These are phyloP conservation scores for Pandion haliaetus DNA, from an alignment of 2,113 vertebrate genomes.

Conservation along the genomic window DNA sequence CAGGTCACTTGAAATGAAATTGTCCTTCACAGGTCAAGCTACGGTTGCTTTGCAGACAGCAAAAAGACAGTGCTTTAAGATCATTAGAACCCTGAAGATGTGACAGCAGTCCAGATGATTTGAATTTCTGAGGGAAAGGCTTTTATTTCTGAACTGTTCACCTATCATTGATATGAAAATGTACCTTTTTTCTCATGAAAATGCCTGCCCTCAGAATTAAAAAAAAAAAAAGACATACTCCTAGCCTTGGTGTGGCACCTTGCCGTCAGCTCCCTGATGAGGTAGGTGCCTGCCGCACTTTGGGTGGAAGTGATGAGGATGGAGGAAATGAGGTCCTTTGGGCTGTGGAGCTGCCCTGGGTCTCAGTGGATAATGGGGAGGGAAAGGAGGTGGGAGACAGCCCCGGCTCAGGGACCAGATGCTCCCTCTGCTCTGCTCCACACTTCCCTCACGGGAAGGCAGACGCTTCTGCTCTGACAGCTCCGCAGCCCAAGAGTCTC, in stretches of 20 bases:
- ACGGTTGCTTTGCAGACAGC: not conserved
- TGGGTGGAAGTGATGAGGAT: not conserved
- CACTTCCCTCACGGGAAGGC: not conserved
- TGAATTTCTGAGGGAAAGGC: conserved; percentile 22
- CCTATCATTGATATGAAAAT: not conserved
- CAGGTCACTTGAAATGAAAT: conserved; percentile 32
- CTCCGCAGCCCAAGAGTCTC: fast-evolving
- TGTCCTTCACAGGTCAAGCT: conserved; percentile 32
- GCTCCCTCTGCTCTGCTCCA: not conserved
- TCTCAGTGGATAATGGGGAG: not conserved
- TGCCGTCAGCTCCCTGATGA: not conserved
- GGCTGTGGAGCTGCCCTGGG: not conserved
- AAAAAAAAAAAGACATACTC: not conserved
- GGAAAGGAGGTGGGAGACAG: not conserved
- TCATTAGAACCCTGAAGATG: not conserved
- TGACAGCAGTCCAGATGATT: not conserved
- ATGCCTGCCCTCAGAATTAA: not conserved
- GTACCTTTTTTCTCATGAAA: not conserved
- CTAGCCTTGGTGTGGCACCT: not conserved
- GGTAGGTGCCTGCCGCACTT: not conserved
- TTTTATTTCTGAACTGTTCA: conserved; percentile 15
- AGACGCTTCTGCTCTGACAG: not conserved
- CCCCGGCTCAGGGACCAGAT: not conserved
- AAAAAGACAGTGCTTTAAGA: not conserved
- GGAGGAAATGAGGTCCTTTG: not conserved